Evolutionary conservation across 2,888 invertebrate species (phyloP).

Genomic region (Gastracanthus pulcherrimus): DNA sequence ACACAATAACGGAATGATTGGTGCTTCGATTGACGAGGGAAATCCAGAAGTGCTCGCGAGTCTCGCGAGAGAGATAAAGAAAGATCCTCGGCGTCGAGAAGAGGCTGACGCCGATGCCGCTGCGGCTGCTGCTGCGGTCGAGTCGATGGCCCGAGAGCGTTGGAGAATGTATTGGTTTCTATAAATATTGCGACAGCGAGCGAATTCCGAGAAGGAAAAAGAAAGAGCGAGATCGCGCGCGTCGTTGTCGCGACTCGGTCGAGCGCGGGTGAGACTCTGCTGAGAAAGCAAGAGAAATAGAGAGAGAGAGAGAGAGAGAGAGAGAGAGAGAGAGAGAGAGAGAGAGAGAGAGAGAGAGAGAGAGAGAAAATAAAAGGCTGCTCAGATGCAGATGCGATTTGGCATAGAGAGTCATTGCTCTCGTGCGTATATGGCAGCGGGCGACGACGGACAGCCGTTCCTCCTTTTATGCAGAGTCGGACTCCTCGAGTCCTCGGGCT

Average conservation of each 20-base stretch:
- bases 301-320: slow-evolving; percentile 64
- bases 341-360: slow-evolving; percentile 62
- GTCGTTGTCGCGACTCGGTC: slow-evolving; percentile 59
- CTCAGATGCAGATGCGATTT: slow-evolving; percentile 25
- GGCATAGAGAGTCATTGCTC: slow-evolving; percentile 51
- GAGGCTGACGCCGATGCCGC: neutral
- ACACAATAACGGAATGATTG: slow-evolving; percentile 19
- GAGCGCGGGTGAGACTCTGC: slow-evolving; percentile 22
- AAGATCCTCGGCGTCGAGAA: neutral
- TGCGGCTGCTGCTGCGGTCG: neutral
- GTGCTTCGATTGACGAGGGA: neutral
- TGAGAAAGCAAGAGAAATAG: slow-evolving; percentile 43
- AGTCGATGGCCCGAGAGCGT: slow-evolving; percentile 41
- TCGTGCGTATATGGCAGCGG: slow-evolving; percentile 11
- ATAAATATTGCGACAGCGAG: slow-evolving; percentile 67
- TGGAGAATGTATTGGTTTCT: slow-evolving; percentile 62
- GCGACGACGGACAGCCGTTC: slow-evolving; percentile 18
- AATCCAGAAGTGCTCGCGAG: slow-evolving; percentile 17
- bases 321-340: slow-evolving; percentile 39
- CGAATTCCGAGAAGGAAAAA: slow-evolving; percentile 63
- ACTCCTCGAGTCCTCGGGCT: neutral
- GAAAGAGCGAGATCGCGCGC: slow-evolving; percentile 30
- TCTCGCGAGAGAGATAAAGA: slow-evolving; percentile 13
- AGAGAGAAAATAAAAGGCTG: neutral
- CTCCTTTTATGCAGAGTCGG: slow-evolving; percentile 2